Percentiles rank a stretch among this genome's conserved stretches.
Conservation (phyloP, 2,113 vertebrate species). For the Taxidea taxus region DNA sequence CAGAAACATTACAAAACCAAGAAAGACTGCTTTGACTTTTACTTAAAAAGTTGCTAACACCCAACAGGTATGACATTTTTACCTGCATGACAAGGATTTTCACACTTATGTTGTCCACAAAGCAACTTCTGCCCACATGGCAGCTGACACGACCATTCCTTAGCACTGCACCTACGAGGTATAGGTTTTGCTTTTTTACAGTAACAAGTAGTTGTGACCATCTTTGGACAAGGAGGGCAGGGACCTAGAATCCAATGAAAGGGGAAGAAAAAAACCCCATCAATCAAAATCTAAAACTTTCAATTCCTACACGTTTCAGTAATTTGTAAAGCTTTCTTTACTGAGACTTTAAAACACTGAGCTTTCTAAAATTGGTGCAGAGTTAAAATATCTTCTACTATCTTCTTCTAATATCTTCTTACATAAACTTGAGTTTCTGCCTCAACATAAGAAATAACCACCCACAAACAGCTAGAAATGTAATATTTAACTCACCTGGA, state of each 20-base stretch:
- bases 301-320: background rate
- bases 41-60: background rate
- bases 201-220: conserved; percentile 92
- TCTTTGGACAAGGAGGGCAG: conserved; percentile 97
- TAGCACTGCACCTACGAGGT: conserved; percentile 94
- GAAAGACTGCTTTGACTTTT: background rate
- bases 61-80: background rate
- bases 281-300: background rate
- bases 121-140: conserved; percentile 84
- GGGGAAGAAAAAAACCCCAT: background rate
- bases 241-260: conserved; percentile 85
- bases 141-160: conserved; percentile 92
- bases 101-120: conserved; percentile 92
- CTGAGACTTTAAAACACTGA: background rate
- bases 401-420: background rate
- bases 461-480: background rate
- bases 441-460: background rate
- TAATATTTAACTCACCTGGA: conserved; percentile 86
- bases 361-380: too few relatives aligned
- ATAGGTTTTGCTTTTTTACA: conserved; percentile 92
- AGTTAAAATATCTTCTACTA: background rate
- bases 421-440: background rate
- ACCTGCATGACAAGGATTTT: conserved; percentile 90
- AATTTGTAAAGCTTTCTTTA: conserved; percentile 31
- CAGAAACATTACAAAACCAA: conserved; percentile 8